These are phyloP conservation scores for Coptodon bakossiorum DNA, from an alignment of 2,113 vertebrate species.

Conservation along the genomic window DNA sequence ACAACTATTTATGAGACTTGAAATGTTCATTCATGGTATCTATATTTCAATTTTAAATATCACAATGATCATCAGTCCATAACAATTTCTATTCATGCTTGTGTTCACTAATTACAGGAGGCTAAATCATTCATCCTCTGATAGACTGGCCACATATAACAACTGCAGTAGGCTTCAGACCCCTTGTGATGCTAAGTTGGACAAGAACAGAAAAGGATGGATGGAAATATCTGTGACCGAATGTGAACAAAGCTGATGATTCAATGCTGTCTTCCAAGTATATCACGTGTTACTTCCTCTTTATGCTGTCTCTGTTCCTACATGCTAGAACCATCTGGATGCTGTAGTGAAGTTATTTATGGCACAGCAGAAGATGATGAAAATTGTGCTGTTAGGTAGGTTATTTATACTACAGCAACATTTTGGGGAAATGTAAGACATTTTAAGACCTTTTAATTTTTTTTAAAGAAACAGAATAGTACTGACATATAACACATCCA, in stretches of 20 bases:
- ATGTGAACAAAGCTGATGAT: not conserved
- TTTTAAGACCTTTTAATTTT: not conserved
- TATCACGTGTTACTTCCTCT: not conserved
- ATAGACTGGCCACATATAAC: not conserved
- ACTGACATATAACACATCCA: not conserved
- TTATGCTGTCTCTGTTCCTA: not conserved
- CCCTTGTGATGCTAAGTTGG: accelerated
- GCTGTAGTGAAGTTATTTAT: not conserved
- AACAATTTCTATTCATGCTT: not conserved
- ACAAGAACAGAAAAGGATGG: not conserved
- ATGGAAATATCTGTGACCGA: not conserved
- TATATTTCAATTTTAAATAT: not conserved
- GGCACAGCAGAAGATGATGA: not conserved
- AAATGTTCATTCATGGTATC: not conserved
- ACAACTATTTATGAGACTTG: not conserved
- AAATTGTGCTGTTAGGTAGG: not conserved
- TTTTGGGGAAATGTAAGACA: not conserved
- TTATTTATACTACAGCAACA: not conserved
- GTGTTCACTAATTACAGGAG: not conserved
- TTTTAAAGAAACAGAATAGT: not conserved
- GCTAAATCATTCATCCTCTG: not conserved
- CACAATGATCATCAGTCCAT: not conserved
- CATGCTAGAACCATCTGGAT: not conserved
- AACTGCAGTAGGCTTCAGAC: not conserved
- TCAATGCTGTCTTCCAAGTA: not conserved